Percentiles rank a stretch among this genome's conserved stretches.
Evolutionary conservation across 2,797 vertebrate species (phyloP).

Genomic region (Brotula barbata): DNA sequence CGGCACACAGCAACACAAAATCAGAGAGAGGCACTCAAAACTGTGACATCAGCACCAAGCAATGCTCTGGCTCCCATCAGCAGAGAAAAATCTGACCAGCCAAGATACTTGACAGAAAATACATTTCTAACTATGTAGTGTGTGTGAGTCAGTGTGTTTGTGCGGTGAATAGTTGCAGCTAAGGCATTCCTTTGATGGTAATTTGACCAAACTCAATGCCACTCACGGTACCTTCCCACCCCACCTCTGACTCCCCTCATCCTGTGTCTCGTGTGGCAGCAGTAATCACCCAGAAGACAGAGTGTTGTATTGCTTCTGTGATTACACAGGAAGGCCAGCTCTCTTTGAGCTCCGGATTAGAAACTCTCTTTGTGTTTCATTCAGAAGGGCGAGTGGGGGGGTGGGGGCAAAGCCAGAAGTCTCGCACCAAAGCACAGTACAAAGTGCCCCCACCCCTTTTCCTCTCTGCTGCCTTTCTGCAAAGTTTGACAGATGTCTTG

Average conservation of each 20-base stretch:
- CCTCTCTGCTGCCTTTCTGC: constrained; percentile 19
- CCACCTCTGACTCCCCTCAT: constrained; percentile 21
- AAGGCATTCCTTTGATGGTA: constrained; percentile 55
- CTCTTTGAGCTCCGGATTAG: constrained; percentile 69
- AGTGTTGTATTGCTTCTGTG: constrained; percentile 65
- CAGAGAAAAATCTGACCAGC: constrained; percentile 84
- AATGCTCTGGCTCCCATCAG: constrained; percentile 88
- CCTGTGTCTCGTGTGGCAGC: constrained; percentile 50
- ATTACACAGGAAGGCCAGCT: constrained; percentile 72
- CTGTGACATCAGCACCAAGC: constrained; percentile 88
- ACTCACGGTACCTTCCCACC: constrained; percentile 10
- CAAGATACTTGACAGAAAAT: constrained; percentile 84
- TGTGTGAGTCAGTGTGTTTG: constrained; percentile 17
- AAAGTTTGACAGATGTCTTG: constrained; percentile 60
- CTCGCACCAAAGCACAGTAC: constrained; percentile 43
- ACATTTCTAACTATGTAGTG: constrained; percentile 30
- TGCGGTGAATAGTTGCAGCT: constrained; percentile 24
- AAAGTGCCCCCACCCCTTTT: constrained; percentile 30
- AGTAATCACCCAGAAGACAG: constrained; percentile 47
- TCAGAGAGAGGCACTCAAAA: constrained; percentile 83
- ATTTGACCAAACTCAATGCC: constrained; percentile 46
- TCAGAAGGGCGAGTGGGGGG: constrained; percentile 22
- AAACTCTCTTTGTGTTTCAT: constrained; percentile 65
- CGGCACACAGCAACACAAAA: constrained; percentile 80
- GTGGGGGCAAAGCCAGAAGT: constrained; percentile 32